phyloP scores from a whole-genome alignment of 2,113 vertebrate species.

The Leiothrix lutea region DNA sequence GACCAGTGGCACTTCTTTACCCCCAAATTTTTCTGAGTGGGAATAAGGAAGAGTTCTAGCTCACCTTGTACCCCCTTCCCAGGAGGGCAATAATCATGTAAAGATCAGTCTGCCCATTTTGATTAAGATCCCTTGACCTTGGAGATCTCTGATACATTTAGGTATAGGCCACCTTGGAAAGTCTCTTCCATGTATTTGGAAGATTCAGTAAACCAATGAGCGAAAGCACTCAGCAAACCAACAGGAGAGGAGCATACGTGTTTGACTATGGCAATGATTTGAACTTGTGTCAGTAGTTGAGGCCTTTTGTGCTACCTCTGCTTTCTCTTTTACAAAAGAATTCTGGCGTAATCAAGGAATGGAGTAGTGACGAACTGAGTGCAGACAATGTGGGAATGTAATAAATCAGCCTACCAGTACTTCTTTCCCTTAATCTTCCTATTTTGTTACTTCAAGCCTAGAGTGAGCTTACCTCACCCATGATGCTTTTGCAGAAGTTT shows the following conservation, averaged over 20 bases:
- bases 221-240: neutral
- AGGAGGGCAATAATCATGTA: neutral
- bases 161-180: neutral
- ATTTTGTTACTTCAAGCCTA: neutral
- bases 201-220: neutral
- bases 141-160: neutral
- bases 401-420: neutral
- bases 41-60: neutral
- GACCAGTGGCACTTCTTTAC: conserved; percentile 10
- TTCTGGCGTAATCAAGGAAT: neutral
- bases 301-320: neutral
- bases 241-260: neutral
- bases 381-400: neutral
- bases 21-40: neutral
- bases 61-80: neutral
- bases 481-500: neutral
- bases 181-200: neutral
- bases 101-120: neutral
- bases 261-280: neutral
- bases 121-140: neutral
- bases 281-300: neutral
- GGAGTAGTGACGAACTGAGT: neutral
- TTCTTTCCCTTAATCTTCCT: neutral
- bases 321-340: neutral
- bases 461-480: neutral